These are phyloP conservation scores for Drosophila paranaensis DNA, from an alignment of 2,888 invertebrate genomes.

Conservation along the genomic window DNA sequence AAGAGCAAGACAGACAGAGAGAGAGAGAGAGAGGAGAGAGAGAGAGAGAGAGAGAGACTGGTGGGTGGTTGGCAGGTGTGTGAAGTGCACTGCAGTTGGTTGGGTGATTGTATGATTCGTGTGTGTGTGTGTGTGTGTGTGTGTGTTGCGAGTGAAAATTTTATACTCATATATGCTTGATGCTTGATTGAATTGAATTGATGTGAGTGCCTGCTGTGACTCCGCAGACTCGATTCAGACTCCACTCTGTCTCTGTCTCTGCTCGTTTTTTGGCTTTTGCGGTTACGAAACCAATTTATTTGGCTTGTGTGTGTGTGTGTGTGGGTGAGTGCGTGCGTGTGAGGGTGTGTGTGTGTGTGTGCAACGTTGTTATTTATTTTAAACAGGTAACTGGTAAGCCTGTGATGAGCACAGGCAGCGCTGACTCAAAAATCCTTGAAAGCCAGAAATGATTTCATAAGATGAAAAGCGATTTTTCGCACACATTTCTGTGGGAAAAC, in stretches of 20 bases:
- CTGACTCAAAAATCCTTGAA: conserved; percentile 67
- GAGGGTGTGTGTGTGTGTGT: conserved; percentile 21
- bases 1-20: not conserved
- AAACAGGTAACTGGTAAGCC: conserved; percentile 63
- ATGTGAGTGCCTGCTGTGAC: conserved; percentile 62
- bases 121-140: conserved; percentile 65
- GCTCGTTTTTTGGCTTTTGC: conserved; percentile 74
- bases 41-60: not conserved
- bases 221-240: conserved; percentile 31
- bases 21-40: conserved; percentile 16
- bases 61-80: not conserved
- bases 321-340: not conserved
- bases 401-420: conserved; percentile 46
- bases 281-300: conserved; percentile 84
- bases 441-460: conserved; percentile 72
- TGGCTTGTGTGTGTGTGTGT: conserved; percentile 46
- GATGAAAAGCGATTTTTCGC: conserved; percentile 70
- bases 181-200: conserved; percentile 83
- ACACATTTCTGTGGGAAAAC: conserved; percentile 38
- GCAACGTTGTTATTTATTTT: conserved; percentile 76
- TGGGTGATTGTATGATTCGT: conserved; percentile 72
- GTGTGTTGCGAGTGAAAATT: conserved; percentile 73
- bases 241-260: conserved; percentile 27
- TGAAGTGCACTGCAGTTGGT: conserved; percentile 12
- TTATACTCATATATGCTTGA: conserved; percentile 72